A percentile compares a stretch with the other conserved stretches of the same genome.
Conservation (phyloP, 2,797 vertebrate species). For the Characodon lateralis region DNA sequence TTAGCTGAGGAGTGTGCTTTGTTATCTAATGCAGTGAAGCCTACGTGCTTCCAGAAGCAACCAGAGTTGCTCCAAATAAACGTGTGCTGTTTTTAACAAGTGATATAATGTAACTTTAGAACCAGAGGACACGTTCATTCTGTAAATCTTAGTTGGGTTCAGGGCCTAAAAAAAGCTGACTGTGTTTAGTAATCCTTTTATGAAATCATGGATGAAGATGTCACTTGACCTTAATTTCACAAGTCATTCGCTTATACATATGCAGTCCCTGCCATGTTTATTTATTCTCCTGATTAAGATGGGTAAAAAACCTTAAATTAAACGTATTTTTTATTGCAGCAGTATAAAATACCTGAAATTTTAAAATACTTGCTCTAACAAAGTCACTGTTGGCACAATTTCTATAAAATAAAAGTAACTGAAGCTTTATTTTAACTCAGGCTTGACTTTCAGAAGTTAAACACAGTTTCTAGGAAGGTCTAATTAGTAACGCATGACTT, state of each 20-base stretch:
- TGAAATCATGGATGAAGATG: not conserved
- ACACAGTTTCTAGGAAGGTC: not conserved
- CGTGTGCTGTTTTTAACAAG: not conserved
- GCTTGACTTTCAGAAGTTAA: not conserved
- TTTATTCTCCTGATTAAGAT: not conserved
- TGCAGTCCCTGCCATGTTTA: not conserved
- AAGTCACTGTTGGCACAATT: not conserved
- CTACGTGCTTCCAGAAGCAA: constrained; percentile 4
- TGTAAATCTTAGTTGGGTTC: not conserved
- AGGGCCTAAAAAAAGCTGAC: not conserved
- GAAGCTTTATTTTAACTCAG: not conserved
- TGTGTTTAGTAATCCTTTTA: not conserved
- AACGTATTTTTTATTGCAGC: not conserved
- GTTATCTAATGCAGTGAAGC: constrained; percentile 33
- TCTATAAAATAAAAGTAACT: not conserved
- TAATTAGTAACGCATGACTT: not conserved
- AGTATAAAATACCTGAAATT: not conserved
- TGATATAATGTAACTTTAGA: not conserved
- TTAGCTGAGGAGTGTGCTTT: constrained; percentile 28
- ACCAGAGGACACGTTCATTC: not conserved
- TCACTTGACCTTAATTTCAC: not conserved
- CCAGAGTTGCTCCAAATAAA: not conserved
- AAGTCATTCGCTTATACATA: not conserved
- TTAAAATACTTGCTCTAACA: not conserved
- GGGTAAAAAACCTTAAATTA: not conserved